Evolutionary conservation across 2,888 invertebrate genomes (phyloP).

Genomic region (Selenia dentaria): DNA sequence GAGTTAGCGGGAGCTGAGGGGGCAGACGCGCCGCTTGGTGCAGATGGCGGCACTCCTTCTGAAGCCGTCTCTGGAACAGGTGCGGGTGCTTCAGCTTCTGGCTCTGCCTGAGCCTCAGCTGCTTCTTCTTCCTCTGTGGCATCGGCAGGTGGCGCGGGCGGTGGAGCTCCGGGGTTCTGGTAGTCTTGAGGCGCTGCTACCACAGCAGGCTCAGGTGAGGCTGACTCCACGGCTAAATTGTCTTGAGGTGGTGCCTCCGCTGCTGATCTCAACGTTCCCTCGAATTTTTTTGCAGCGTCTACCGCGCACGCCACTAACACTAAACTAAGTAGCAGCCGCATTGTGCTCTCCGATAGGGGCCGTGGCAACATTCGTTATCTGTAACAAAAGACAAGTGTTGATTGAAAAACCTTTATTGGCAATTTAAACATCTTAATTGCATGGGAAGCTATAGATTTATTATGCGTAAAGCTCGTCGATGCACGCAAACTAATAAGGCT

Average conservation of each 20-base stretch:
- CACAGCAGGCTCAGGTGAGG: constrained; percentile 70
- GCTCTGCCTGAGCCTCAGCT: constrained; percentile 32
- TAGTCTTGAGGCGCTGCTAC: constrained; percentile 75
- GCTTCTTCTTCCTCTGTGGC: constrained; percentile 28
- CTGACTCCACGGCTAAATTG: constrained; percentile 75
- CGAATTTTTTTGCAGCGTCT: constrained; percentile 77
- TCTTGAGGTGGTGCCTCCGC: constrained; percentile 79
- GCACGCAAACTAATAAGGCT: constrained; percentile 51
- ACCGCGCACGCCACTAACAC: constrained; percentile 72
- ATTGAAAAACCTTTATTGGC: constrained; percentile 56
- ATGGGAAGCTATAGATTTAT: constrained; percentile 56
- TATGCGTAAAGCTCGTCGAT: constrained; percentile 48
- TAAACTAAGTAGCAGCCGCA: constrained; percentile 76
- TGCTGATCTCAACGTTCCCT: constrained; percentile 74
- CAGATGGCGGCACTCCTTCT: constrained; percentile 75
- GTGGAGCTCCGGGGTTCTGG: constrained; percentile 70
- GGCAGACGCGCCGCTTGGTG: constrained; percentile 76
- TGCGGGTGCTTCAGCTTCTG: constrained; percentile 50
- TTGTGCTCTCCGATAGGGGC: constrained; percentile 65
- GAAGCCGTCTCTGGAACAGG: constrained; percentile 75
- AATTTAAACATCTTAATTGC: constrained; percentile 56
- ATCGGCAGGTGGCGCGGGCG: constrained; percentile 50
- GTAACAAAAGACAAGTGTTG: constrained; percentile 71
- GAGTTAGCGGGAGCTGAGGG: constrained; percentile 83
- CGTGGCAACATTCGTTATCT: constrained; percentile 79